A percentile compares a stretch with the other conserved stretches of the same genome.
Conservation (phyloP, 1,140 invertebrate genomes). For the Eupristina koningsbergeri region DNA sequence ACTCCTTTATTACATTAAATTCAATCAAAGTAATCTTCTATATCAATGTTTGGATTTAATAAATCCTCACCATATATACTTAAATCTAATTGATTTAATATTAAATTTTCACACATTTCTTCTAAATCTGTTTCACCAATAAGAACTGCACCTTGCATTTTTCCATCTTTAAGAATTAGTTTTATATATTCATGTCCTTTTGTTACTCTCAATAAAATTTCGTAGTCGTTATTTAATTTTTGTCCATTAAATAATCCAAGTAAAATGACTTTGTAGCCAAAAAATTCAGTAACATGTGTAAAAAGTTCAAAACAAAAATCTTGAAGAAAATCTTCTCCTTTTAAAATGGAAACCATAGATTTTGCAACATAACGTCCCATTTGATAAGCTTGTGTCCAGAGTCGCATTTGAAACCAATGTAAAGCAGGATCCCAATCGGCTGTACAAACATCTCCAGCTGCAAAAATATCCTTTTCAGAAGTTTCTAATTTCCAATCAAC, state of each 20-base stretch:
- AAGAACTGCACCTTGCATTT: conserved; percentile 92
- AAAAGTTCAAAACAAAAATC: conserved; percentile 99
- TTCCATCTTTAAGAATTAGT: conserved; percentile 88
- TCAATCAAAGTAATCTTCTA: conserved; percentile 99
- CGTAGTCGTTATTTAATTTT: conserved; percentile 86
- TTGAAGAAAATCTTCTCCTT: conserved; percentile 79
- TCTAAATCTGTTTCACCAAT: conserved; percentile 98
- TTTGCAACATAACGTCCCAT: conserved; percentile 96
- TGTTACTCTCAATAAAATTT: conserved; percentile 90
- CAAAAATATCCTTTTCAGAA: conserved; percentile 85
- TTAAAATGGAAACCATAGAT: conserved; percentile 83
- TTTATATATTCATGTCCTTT: conserved; percentile 92
- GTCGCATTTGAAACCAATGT: conserved; percentile 97
- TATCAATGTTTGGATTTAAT: conserved; percentile 95
- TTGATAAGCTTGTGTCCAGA: conserved; percentile 98
- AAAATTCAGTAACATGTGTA: conserved; percentile 95
- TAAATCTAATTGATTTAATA: conserved; percentile 94
- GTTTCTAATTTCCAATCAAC: conserved; percentile 93
- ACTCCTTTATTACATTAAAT: conserved; percentile 19
- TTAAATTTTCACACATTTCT: conserved; percentile 98
- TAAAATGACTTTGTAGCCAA: conserved; percentile 94
- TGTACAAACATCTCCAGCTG: conserved; percentile 94
- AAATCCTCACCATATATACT: conserved; percentile 92
- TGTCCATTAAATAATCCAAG: conserved; percentile 96
- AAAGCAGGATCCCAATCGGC: conserved; percentile 83